Percentiles rank a stretch among this genome's conserved stretches.
Conservation (phyloP, 2,113 vertebrate genomes). For the Lathamus discolor region DNA sequence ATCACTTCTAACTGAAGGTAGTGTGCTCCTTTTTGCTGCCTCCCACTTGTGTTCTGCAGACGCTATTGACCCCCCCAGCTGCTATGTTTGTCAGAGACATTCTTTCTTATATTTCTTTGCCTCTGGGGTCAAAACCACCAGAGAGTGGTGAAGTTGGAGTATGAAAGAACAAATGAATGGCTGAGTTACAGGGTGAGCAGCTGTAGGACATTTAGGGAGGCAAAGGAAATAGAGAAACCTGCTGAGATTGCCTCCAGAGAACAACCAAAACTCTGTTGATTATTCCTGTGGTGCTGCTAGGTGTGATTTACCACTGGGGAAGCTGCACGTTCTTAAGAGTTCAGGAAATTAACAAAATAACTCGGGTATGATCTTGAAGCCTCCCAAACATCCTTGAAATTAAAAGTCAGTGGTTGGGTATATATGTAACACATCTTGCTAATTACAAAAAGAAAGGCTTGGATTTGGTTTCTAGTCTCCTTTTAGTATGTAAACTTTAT, state of each 20-base stretch:
- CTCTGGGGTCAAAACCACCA: background rate
- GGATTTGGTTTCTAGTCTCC: background rate
- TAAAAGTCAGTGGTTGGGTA: background rate
- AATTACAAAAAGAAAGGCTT: background rate
- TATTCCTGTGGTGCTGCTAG: background rate
- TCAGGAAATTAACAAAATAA: background rate
- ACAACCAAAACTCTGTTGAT: background rate
- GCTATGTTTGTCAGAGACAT: constrained; percentile 5
- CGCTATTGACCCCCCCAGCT: constrained; percentile 12
- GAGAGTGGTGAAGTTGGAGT: background rate
- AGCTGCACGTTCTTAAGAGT: background rate
- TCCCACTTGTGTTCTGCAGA: background rate
- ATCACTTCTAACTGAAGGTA: background rate
- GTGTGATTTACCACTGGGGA: background rate
- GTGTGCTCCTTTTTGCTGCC: constrained; percentile 2
- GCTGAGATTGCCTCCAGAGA: background rate
- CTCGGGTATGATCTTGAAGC: background rate
- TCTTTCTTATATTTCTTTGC: constrained; percentile 32
- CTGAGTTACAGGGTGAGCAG: background rate
- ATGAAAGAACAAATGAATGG: constrained; percentile 27
- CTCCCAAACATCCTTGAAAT: background rate
- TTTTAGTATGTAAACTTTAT: background rate
- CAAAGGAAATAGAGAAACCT: background rate
- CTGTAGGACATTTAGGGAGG: background rate
- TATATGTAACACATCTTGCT: background rate